Base-by-base conservation (phyloP, 2,888 invertebrate species). In the Sepiola atlantica region DNA sequence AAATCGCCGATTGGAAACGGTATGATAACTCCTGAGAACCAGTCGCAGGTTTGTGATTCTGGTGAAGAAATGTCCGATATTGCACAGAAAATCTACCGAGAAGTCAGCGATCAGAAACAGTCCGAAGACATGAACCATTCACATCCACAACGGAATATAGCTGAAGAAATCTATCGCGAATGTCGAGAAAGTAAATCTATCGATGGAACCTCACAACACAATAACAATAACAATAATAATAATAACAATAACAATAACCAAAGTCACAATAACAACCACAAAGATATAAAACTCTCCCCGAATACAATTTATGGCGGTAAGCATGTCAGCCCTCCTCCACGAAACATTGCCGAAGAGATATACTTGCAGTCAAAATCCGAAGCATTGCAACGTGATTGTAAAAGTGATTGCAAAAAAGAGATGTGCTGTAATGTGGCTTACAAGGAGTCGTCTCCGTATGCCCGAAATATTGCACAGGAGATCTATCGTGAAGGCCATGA, bases 261-360 rank as follows among this genome's bases (percentile, higher is more conserved):
- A 21, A 35, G 45, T n/a, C 45, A 92, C 32, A 54, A 54, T 10
- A 92, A 55, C n/a, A 92, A 45, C 92, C 28, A 92, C 18, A 55
- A 92, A 32, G 55, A 55, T 0, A 35, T 55, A 28, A 92, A 55
- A 55, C 45, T 92, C 18, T n/a, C 92, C 24, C 92, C 92, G 3
- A 55, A n/a, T 28, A 55, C 14, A 32, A 45, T 92, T 6, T 92
- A 92, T 24, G 28, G 54, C 12, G 24, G 55, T 54, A 92, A 55
- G 32, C 92, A 92, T 92, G 55, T 92, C 10, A 92, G 54, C 28
- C 55, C 92, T 21, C 92, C 92, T 0, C 16, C 77, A 32, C 28
- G 92, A 92, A 92, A 92, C 16, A 92, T 92, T 92, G 92, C 92
- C 12, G 92, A 92, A 55, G 92, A 92, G 45, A 92, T 92, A 16